Evolutionary conservation across 23 tunicate species (phyloP).

Genomic region (Halocynthia roretzi): DNA sequence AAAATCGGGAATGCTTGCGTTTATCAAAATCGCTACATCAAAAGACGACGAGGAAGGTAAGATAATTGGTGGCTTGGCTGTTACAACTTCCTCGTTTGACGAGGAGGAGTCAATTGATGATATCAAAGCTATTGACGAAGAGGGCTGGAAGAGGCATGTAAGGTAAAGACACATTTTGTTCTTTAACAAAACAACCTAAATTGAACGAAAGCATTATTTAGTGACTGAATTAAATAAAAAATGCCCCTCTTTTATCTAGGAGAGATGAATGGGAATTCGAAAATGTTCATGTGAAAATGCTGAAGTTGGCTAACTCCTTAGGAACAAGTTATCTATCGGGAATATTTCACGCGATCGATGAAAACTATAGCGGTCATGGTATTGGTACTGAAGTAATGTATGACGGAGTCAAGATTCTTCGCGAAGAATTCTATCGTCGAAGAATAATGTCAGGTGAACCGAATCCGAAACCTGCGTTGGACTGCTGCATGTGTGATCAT

Average conservation of each 20-base stretch:
- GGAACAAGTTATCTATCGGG: background rate
- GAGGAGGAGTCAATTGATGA: constrained; percentile 7
- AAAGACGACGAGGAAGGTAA: background rate
- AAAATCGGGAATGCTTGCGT: constrained; percentile 11
- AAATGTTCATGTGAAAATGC: background rate
- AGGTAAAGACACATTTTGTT: background rate
- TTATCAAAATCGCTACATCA: constrained; percentile 8
- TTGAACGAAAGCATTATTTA: no score
- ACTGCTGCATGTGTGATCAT: background rate
- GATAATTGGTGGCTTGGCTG: constrained; percentile 18
- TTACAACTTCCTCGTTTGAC: constrained; percentile 3
- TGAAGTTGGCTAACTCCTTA: background rate
- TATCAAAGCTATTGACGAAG: background rate
- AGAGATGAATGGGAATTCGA: background rate
- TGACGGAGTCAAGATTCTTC: background rate
- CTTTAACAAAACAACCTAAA: no score
- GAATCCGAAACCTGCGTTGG: constrained; percentile 16
- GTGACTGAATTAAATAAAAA: no score
- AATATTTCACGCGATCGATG: background rate
- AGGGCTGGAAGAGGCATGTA: background rate
- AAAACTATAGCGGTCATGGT: background rate
- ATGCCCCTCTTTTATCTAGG: background rate
- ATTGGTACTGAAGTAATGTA: background rate
- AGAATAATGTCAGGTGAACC: background rate
- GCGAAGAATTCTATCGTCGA: background rate